A percentile compares a stretch with the other conserved stretches of the same genome.
These are phyloP conservation scores for Montipora sp. DNA, from an alignment of 64 coral and sea anemone species.

Conservation along the genomic window DNA sequence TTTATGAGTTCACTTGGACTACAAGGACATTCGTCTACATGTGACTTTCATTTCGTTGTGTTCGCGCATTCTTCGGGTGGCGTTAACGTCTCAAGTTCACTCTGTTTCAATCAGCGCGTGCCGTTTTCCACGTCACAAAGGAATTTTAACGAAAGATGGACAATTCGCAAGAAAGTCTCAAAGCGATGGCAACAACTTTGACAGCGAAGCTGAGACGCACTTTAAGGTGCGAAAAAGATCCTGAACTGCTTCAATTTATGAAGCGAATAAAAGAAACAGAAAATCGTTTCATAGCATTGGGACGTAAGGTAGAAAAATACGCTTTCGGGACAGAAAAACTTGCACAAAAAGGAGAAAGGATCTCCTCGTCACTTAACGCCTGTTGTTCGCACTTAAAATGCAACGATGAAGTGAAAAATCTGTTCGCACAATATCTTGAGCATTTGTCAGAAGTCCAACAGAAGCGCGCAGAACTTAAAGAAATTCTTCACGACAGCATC, in stretches of 20 bases:
- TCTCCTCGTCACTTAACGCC: neutral
- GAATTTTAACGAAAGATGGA: neutral
- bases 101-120: neutral
- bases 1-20: too few relatives aligned
- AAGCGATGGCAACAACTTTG: neutral
- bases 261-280: constrained; percentile 36
- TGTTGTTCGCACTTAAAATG: neutral
- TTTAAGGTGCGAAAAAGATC: neutral
- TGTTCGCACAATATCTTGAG: neutral
- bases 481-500: constrained; percentile 9
- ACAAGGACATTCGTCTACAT: too few relatives aligned
- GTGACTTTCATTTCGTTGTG: too few relatives aligned
- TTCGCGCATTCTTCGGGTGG: too few relatives aligned
- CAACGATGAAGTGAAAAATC: neutral
- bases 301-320: neutral
- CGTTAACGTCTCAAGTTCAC: neutral
- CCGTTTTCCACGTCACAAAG: constrained; percentile 15
- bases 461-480: neutral
- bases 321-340: neutral
- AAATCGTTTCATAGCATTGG: constrained; percentile 9
- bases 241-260: neutral
- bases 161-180: neutral
- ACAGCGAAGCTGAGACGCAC: neutral
- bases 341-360: constrained; percentile 27
- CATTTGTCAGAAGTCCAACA: constrained; percentile 20